Percentiles rank a stretch among this genome's conserved stretches.
These are phyloP conservation scores for Plumapathes pennacea DNA, from an alignment of 92 coral and sea anemone genomes.

Conservation along the genomic window DNA sequence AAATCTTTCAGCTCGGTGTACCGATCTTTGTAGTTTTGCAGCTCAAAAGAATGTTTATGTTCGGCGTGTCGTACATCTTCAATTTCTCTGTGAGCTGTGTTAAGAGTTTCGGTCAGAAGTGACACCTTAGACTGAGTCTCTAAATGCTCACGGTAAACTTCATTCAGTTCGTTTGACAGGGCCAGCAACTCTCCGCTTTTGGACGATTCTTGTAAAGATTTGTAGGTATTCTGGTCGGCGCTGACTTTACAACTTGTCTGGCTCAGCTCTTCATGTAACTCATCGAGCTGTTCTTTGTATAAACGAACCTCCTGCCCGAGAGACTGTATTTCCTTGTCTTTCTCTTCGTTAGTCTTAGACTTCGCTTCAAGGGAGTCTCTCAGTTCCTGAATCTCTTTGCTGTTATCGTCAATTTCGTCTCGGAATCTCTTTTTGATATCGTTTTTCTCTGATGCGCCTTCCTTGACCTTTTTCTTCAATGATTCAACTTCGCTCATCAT, in stretches of 20 bases:
- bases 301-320: slow-evolving; percentile 33
- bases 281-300: slow-evolving; percentile 6
- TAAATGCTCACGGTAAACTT: slow-evolving; percentile 55
- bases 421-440: slow-evolving; percentile 16
- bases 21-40: slow-evolving; percentile 64
- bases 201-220: background rate
- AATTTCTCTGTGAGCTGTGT: slow-evolving; percentile 50
- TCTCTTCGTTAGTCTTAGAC: slow-evolving; percentile 21
- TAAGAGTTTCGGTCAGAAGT: slow-evolving; percentile 26
- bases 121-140: slow-evolving; percentile 50
- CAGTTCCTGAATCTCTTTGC: slow-evolving; percentile 52
- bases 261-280: slow-evolving; percentile 10
- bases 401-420: slow-evolving; percentile 48
- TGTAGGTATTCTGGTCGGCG: background rate
- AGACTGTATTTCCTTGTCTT: slow-evolving; percentile 7
- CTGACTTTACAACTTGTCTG: background rate
- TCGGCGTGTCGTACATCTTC: slow-evolving; percentile 52
- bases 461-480: slow-evolving; percentile 70
- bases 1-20: slow-evolving; percentile 60
- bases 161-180: slow-evolving; percentile 54
- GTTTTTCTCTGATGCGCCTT: slow-evolving; percentile 48
- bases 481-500: slow-evolving; percentile 53
- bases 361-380: slow-evolving; percentile 36
- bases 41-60: slow-evolving; percentile 51
- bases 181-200: slow-evolving; percentile 37